Conservation (phyloP, 2,888 invertebrate species). For the Cryptops parisi region DNA sequence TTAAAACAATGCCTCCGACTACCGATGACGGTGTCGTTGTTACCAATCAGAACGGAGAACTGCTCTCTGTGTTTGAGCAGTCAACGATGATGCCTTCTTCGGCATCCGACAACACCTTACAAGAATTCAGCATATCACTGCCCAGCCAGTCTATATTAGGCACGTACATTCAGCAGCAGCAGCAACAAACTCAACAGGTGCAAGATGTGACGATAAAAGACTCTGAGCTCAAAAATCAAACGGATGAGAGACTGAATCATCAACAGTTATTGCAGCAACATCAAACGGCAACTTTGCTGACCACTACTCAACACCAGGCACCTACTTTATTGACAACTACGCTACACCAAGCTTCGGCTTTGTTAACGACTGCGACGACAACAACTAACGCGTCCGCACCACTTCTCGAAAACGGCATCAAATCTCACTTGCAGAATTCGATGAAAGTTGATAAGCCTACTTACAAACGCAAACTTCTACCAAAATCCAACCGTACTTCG, state of each 20-base stretch:
- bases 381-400: neutral
- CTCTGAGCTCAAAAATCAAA: neutral
- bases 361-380: neutral
- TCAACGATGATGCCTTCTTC: neutral
- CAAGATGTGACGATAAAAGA: neutral
- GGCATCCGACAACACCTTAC: neutral
- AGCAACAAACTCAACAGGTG: slow-evolving; percentile 3
- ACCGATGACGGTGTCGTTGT: neutral
- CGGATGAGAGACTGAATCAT: neutral
- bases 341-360: neutral
- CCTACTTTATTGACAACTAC: neutral
- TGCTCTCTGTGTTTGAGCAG: slow-evolving; percentile 10
- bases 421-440: neutral
- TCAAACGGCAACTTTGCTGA: neutral
- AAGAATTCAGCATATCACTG: neutral
- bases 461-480: slow-evolving; percentile 5
- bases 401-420: too few relatives aligned
- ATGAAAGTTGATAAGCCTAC: neutral
- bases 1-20: slow-evolving; percentile 5
- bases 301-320: neutral
- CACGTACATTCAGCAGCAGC: slow-evolving; percentile 10
- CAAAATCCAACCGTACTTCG: neutral
- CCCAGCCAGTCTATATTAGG: neutral
- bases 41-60: neutral
- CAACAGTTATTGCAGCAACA: neutral